phyloP scores from a whole-genome alignment of 2,888 invertebrate genomes.

The Prenolepis imparis region DNA sequence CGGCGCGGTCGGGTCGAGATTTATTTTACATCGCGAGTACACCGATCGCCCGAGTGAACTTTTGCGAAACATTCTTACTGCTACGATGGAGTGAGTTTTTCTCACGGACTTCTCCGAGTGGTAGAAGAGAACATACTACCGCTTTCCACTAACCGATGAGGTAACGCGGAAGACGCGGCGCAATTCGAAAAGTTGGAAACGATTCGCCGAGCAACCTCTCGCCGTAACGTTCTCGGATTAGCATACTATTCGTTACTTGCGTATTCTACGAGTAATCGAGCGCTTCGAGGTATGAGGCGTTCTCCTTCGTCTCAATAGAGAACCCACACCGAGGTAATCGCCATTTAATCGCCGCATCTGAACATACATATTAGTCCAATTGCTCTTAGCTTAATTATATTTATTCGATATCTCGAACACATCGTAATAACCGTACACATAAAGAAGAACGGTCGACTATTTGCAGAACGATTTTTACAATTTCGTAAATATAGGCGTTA shows the following conservation, averaged over 20 bases:
- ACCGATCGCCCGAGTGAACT: slow-evolving; percentile 47
- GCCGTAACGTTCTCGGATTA: slow-evolving; percentile 60
- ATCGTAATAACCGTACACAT: background rate
- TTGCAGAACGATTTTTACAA: slow-evolving; percentile 9
- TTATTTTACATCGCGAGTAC: slow-evolving; percentile 46
- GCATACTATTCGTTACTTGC: slow-evolving; percentile 68
- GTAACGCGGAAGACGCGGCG: slow-evolving; percentile 33
- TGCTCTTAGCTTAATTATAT: slow-evolving; percentile 3
- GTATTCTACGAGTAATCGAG: slow-evolving; percentile 51
- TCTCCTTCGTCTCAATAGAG: slow-evolving; percentile 6
- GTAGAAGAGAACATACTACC: slow-evolving; percentile 29
- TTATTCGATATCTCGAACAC: background rate
- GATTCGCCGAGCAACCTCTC: slow-evolving; percentile 31
- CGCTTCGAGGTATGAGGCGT: slow-evolving; percentile 9
- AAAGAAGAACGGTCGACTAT: slow-evolving; percentile 5
- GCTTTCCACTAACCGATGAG: slow-evolving; percentile 40
- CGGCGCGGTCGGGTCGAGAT: slow-evolving; percentile 36
- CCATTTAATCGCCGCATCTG: slow-evolving; percentile 77
- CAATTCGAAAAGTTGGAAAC: slow-evolving; percentile 56
- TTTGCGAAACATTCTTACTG: slow-evolving; percentile 47
- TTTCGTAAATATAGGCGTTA: slow-evolving; percentile 5
- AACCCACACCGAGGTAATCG: background rate
- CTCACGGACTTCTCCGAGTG: slow-evolving; percentile 20
- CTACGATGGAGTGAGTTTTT: slow-evolving; percentile 45
- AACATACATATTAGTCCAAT: background rate